Conservation (phyloP, 2,113 vertebrate genomes). For the Lepisosteus oculatus region DNA sequence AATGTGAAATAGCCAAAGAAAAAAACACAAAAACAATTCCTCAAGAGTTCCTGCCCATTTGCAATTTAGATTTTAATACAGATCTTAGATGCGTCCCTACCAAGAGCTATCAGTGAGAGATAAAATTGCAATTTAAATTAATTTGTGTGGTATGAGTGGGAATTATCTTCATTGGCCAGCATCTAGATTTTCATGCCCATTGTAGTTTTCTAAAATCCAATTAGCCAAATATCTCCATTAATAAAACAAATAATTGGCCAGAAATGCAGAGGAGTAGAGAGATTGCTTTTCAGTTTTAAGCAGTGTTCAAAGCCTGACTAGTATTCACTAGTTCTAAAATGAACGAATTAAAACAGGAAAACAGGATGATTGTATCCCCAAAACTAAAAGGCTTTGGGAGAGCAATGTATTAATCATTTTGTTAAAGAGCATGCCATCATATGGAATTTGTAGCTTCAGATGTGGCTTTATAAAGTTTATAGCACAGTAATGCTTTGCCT, state of each 20-base stretch:
- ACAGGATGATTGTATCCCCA: too few relatives aligned
- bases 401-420: too few relatives aligned
- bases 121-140: slow-evolving; percentile 15
- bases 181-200: slow-evolving; percentile 12
- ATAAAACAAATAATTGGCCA: slow-evolving; percentile 12
- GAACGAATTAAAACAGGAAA: too few relatives aligned
- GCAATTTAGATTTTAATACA: slow-evolving; percentile 16
- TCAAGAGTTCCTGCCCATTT: background rate
- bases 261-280: background rate
- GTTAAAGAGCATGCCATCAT: too few relatives aligned
- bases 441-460: too few relatives aligned
- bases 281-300: slow-evolving; percentile 1
- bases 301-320: too few relatives aligned
- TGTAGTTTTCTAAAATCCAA: slow-evolving; percentile 20
- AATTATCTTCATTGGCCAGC: slow-evolving; percentile 1
- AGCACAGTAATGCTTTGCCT: too few relatives aligned
- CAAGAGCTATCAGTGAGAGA: slow-evolving; percentile 2
- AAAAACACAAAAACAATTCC: slow-evolving; percentile 1
- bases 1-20: too few relatives aligned
- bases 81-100: slow-evolving; percentile 1
- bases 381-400: too few relatives aligned
- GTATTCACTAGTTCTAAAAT: too few relatives aligned
- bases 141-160: background rate
- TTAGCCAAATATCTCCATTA: slow-evolving; percentile 12
- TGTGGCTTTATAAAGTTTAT: too few relatives aligned